Conservation (phyloP, 2,888 invertebrate genomes). For the Alloscopus bannaensis region DNA sequence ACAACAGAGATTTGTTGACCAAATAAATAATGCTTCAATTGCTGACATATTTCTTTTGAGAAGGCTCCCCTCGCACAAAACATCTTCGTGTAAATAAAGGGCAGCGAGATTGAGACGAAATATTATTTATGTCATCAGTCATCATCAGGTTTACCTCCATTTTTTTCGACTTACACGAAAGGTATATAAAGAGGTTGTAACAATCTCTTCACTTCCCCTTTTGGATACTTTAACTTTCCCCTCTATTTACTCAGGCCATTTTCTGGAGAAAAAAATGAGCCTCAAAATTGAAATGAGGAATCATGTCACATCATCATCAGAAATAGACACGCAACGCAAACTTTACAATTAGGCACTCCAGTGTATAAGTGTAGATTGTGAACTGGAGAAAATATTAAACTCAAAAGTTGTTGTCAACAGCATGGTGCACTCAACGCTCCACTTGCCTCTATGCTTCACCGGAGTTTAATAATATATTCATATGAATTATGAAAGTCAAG, state of each 20-base stretch:
- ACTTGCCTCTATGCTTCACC: slow-evolving; percentile 21
- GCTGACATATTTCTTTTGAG: slow-evolving; percentile 27
- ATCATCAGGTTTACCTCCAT: not conserved
- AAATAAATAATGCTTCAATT: slow-evolving; percentile 49
- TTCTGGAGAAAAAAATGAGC: too few relatives aligned
- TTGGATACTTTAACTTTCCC: too few relatives aligned
- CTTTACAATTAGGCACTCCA: slow-evolving; percentile 42
- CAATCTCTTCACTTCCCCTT: too few relatives aligned
- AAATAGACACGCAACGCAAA: slow-evolving; percentile 49
- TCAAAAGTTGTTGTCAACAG: slow-evolving; percentile 49
- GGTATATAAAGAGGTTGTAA: not conserved
- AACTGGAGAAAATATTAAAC: not conserved
- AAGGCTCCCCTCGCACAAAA: not conserved
- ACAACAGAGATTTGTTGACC: slow-evolving; percentile 35
- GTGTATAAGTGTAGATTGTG: not conserved
- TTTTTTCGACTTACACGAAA: not conserved
- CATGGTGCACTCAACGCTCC: slow-evolving; percentile 46
- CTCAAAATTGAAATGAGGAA: too few relatives aligned
- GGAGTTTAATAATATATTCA: too few relatives aligned
- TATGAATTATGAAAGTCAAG: too few relatives aligned
- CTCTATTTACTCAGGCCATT: too few relatives aligned
- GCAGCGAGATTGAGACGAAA: slow-evolving; percentile 15
- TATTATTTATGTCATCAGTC: slow-evolving; percentile 50
- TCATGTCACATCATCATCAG: slow-evolving; percentile 46
- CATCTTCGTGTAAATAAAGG: not conserved